phyloP scores from a whole-genome alignment of 2,888 invertebrate genomes.

The Drosophila fungiperda region DNA sequence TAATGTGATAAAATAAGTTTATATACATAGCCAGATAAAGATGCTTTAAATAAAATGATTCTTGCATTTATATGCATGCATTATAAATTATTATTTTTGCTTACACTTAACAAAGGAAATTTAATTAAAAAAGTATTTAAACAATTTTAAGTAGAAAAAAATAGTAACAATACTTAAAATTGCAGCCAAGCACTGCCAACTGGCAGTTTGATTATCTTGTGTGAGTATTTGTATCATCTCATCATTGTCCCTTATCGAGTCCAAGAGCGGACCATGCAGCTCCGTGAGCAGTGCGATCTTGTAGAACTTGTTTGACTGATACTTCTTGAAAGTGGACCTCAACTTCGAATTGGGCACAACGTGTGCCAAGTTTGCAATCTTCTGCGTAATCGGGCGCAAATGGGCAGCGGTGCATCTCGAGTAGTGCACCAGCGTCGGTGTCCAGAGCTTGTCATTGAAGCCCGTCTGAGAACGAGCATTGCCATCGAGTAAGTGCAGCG shows the following conservation, averaged over 20 bases:
- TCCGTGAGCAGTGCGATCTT: conserved; percentile 89
- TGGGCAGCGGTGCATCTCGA: conserved; percentile 90
- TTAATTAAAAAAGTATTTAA: conserved; percentile 37
- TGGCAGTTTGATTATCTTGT: conserved; percentile 1
- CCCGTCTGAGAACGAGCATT: conserved; percentile 68
- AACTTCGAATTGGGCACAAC: conserved; percentile 90
- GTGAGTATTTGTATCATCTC: background rate
- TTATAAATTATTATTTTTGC: conserved; percentile 40
- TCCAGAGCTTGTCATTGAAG: conserved; percentile 88
- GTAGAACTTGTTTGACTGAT: conserved; percentile 87
- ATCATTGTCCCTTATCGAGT: conserved; percentile 72
- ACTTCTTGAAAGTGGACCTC: conserved; percentile 90
- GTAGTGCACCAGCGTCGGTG: conserved; percentile 90
- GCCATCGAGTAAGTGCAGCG: conserved; percentile 81
- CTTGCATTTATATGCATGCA: conserved; percentile 8
- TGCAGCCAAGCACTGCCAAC: conserved; percentile 18
- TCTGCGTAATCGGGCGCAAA: conserved; percentile 89
- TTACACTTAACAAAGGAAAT: conserved; percentile 21
- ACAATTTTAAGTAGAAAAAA: conserved; percentile 67
- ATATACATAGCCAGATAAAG: conserved; percentile 19
- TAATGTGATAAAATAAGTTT: too few relatives aligned
- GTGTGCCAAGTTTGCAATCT: conserved; percentile 90
- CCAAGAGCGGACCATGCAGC: conserved; percentile 83
- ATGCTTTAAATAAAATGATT: conserved; percentile 15
- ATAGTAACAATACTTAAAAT: conserved; percentile 64